A percentile compares a stretch with the other conserved stretches of the same genome.
phyloP scores from a whole-genome alignment of 2,888 invertebrate species.

The Heliothis peltigera region DNA sequence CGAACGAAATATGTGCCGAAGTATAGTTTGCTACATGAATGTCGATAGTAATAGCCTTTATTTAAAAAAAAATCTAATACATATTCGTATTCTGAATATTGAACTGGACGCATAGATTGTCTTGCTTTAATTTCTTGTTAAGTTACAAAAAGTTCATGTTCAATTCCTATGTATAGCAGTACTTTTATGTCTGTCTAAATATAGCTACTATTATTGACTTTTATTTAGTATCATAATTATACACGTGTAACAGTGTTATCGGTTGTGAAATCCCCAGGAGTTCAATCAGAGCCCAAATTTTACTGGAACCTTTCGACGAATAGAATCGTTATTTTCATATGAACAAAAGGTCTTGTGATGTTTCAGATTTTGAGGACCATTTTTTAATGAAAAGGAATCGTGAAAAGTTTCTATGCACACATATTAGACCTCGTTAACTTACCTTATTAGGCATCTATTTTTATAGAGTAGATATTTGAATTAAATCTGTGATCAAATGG shows the following conservation, averaged over 20 bases:
- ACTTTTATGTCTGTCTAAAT: too few species aligned
- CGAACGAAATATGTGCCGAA: neutral
- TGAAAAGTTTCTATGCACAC: slow-evolving; percentile 10
- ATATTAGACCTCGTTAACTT: neutral
- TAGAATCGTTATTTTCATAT: slow-evolving; percentile 16
- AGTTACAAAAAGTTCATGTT: too few species aligned
- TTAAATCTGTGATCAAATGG: slow-evolving; percentile 4
- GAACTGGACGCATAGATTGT: too few species aligned
- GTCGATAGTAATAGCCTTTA: neutral
- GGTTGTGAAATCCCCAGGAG: slow-evolving; percentile 10
- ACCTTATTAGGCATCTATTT: slow-evolving; percentile 1
- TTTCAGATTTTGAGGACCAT: slow-evolving; percentile 9
- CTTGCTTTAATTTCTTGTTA: too few species aligned
- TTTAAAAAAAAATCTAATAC: too few species aligned
- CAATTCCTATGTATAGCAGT: too few species aligned
- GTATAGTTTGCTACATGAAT: neutral
- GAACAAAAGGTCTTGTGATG: slow-evolving; percentile 13
- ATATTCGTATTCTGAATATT: too few species aligned
- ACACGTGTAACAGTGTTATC: slow-evolving; percentile 4
- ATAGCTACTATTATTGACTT: too few species aligned
- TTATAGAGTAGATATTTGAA: neutral
- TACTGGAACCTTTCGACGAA: neutral
- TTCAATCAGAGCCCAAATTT: slow-evolving; percentile 10
- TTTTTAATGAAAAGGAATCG: slow-evolving; percentile 3
- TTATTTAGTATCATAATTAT: neutral